These are phyloP conservation scores for Leucophenga maculata DNA, from an alignment of 2,888 invertebrate species.

Conservation along the genomic window DNA sequence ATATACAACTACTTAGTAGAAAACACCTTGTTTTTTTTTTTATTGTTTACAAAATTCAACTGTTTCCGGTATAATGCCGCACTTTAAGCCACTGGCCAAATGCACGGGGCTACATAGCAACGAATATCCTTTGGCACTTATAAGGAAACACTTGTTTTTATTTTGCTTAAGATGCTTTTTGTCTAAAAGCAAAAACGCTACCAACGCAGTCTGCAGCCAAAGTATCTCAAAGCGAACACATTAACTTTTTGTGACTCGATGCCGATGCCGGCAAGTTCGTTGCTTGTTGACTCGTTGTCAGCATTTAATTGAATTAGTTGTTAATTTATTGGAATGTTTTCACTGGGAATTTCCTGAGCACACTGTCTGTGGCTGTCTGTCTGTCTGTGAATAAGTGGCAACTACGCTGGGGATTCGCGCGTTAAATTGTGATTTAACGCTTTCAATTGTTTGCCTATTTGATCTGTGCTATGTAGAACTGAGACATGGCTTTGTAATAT, in stretches of 20 bases:
- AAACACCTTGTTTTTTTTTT: too few relatives aligned
- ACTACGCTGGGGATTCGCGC: too few relatives aligned
- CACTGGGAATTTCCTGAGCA: constrained; percentile 45
- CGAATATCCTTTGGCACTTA: constrained; percentile 46
- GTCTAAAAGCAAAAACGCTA: constrained; percentile 28
- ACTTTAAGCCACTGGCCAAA: constrained; percentile 24
- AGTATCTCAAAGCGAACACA: too few relatives aligned
- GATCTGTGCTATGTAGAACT: too few relatives aligned
- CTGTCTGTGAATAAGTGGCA: too few relatives aligned
- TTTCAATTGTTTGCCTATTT: too few relatives aligned
- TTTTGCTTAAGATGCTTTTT: neutral
- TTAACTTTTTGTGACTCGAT: neutral
- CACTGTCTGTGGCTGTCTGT: neutral
- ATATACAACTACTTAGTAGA: neutral
- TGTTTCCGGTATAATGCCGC: too few relatives aligned
- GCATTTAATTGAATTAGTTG: constrained; percentile 63
- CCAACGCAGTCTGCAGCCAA: too few relatives aligned
- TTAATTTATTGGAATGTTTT: constrained; percentile 63
- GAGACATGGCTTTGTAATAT: too few relatives aligned
- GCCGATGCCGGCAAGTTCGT: constrained; percentile 4
- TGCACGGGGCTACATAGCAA: constrained; percentile 23
- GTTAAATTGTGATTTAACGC: too few relatives aligned
- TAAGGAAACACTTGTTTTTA: neutral
- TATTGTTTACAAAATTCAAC: too few relatives aligned
- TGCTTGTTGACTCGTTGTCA: constrained; percentile 52